Base-by-base conservation (phyloP, 2,113 vertebrate species). In the Pongo pygmaeus region DNA sequence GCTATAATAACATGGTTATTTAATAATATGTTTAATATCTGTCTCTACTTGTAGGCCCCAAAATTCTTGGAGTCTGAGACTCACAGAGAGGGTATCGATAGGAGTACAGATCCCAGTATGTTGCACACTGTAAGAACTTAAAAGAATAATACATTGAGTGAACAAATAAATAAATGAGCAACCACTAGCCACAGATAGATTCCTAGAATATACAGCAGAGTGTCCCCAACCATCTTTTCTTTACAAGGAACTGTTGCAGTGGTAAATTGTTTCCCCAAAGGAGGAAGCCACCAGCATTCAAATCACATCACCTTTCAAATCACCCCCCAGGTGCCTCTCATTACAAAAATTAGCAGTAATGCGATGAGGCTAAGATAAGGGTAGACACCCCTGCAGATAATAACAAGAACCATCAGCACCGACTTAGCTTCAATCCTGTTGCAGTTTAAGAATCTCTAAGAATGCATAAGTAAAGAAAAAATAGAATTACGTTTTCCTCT, bases 391-490 rank as follows among this genome's bases (percentile, higher is more conserved):
- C 75, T 52, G 14, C 11, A 74, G 20, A 9, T 40, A 52, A 40
- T 38, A 48, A 40, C 27, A 86, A 25, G 74, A 52, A 32, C 81
- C 40, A 38, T 43, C 1, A 9, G 61, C 55, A 38, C 27, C 20
- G 18, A 67, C 8, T 35, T 78, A 30, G 46, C 20, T 50, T 52
- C 52, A 40, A 74, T 81, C 7, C 75, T 48, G 1, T 35, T 2
- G 9, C 77, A 50, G 43, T 84, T 86, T 95, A 77, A 95, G 59
- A 92, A 81, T 88, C 25, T 86, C 52, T 79, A 96, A 91, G 43
- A 96, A 80, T 30, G 23, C 0, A 8, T 20, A 90, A 91, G 25
- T 30, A 80, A 70, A 81, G 46, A 23, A 84, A 64, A 55, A 43
- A 11, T 7, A 48, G 30, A 27, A 12, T 23, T 7, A 23, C 2